Evolutionary conservation across 2,797 vertebrate genomes (phyloP).

Genomic region (Sebastes alutus): DNA sequence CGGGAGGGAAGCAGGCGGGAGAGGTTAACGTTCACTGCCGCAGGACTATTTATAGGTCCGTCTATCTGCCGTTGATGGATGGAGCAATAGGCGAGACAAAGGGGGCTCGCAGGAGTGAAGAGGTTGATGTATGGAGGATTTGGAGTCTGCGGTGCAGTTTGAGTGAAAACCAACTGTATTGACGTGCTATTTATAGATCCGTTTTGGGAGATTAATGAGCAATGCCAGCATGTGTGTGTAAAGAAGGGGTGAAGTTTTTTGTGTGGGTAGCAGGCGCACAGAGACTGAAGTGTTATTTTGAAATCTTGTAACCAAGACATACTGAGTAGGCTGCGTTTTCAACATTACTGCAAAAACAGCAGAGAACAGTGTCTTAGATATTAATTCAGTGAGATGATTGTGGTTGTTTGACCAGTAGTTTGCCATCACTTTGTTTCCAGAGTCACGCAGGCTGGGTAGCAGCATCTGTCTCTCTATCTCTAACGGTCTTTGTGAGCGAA

Average conservation of each 20-base stretch:
- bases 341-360: neutral
- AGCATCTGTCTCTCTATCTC: constrained; percentile 22
- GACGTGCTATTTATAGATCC: constrained; percentile 28
- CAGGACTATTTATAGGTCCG: constrained; percentile 80
- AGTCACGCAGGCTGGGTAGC: neutral
- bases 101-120: constrained; percentile 31
- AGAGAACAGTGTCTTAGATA: neutral
- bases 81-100: constrained; percentile 40
- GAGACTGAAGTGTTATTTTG: neutral
- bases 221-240: neutral
- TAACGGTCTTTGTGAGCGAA: constrained; percentile 29
- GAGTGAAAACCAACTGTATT: constrained; percentile 5
- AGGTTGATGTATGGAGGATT: constrained; percentile 7
- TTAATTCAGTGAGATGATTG: neutral
- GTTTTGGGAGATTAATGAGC: constrained; percentile 15
- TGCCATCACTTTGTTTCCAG: constrained; percentile 1
- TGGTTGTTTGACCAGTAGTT: constrained; percentile 16
- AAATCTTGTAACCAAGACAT: constrained; percentile 40
- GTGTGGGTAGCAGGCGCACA: constrained; percentile 46
- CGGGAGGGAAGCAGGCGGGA: constrained; percentile 55
- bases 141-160: constrained; percentile 8
- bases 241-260: constrained; percentile 28
- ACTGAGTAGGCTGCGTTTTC: constrained; percentile 21
- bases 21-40: constrained; percentile 67
- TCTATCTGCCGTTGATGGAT: constrained; percentile 62